Evolutionary conservation across 2,797 vertebrate genomes (phyloP).

Genomic region (Tachyglossus aculeatus): DNA sequence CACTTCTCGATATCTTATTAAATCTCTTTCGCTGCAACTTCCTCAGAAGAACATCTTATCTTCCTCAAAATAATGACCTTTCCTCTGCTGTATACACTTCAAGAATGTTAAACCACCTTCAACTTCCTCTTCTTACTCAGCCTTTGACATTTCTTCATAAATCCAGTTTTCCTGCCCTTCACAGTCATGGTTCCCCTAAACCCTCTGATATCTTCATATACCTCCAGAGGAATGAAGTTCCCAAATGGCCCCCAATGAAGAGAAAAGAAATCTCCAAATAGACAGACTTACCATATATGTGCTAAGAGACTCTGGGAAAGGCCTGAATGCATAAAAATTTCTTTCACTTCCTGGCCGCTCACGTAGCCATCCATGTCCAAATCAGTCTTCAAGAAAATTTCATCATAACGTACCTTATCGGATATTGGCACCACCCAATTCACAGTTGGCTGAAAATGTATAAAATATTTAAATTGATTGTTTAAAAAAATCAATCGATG

Average conservation of each 20-base stretch:
- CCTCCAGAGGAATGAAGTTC: too few species aligned
- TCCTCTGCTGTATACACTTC: too few species aligned
- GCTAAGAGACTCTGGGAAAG: constrained; percentile 91
- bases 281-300: constrained; percentile 90
- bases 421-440: constrained; percentile 90
- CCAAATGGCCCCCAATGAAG: neutral
- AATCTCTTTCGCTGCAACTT: neutral
- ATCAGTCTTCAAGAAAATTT: constrained; percentile 96
- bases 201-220: too few species aligned
- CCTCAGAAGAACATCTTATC: neutral
- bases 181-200: too few species aligned
- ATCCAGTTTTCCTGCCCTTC: too few species aligned
- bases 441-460: constrained; percentile 80
- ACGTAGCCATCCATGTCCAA: constrained; percentile 93
- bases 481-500: too few species aligned
- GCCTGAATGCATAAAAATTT: constrained; percentile 98
- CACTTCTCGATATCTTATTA: neutral
- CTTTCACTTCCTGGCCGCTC: constrained; percentile 94
- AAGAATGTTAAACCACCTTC: too few species aligned
- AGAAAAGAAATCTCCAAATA: neutral
- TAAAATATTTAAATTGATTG: too few species aligned
- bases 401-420: constrained; percentile 91
- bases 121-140: too few species aligned
- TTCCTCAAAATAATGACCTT: too few species aligned
- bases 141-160: too few species aligned